phyloP scores from a whole-genome alignment of 2,888 invertebrate species.

The Andrena camellia region DNA sequence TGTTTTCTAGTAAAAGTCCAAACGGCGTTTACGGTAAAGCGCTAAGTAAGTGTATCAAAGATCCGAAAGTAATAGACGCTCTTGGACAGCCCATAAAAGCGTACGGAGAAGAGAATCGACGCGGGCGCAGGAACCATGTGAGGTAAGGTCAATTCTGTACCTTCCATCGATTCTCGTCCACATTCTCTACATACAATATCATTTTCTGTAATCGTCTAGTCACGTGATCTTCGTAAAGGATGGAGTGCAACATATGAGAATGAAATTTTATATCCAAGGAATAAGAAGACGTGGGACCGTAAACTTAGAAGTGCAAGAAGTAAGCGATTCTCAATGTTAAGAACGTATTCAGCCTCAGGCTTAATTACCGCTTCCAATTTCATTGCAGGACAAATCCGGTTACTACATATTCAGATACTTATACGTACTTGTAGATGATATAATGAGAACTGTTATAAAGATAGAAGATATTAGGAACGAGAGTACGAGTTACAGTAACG shows the following conservation, averaged over 20 bases:
- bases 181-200: not conserved
- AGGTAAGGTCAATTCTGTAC: slow-evolving; percentile 84
- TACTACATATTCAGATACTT: slow-evolving; percentile 93
- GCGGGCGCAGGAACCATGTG: slow-evolving; percentile 94
- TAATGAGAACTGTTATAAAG: slow-evolving; percentile 90
- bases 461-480: slow-evolving; percentile 90
- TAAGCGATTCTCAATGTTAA: slow-evolving; percentile 81
- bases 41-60: slow-evolving; percentile 90
- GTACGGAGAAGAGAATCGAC: slow-evolving; percentile 94
- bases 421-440: slow-evolving; percentile 93
- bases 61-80: slow-evolving; percentile 92
- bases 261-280: slow-evolving; percentile 96
- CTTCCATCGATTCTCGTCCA: not conserved
- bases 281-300: slow-evolving; percentile 93
- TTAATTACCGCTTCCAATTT: slow-evolving; percentile 40
- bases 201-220: slow-evolving; percentile 81
- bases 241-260: slow-evolving; percentile 92
- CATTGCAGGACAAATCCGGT: slow-evolving; percentile 90
- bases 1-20: slow-evolving; percentile 95
- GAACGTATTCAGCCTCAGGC: not conserved
- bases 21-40: slow-evolving; percentile 94
- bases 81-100: slow-evolving; percentile 96
- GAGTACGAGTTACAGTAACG: not conserved
- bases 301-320: slow-evolving; percentile 94
- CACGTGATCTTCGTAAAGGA: slow-evolving; percentile 91